These are phyloP conservation scores for Nicator chloris DNA, from an alignment of 2,113 vertebrate species.

Conservation along the genomic window DNA sequence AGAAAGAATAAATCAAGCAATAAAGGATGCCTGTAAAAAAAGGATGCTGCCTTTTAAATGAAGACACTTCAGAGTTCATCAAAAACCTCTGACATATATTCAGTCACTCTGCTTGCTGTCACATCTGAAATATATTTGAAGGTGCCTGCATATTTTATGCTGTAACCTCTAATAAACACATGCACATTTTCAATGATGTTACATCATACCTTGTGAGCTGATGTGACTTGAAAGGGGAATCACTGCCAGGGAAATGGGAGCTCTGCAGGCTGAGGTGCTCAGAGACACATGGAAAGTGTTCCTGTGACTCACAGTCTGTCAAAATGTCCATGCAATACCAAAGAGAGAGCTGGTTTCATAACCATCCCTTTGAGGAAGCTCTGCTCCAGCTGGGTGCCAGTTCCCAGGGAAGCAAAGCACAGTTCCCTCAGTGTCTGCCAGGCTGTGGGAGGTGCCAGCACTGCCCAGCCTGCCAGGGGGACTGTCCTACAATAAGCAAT, in stretches of 20 bases:
- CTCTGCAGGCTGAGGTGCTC: neutral
- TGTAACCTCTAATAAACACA: conserved; percentile 26
- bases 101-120: conserved; percentile 28
- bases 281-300: neutral
- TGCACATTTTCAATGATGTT: conserved; percentile 33
- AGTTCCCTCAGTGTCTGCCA: neutral
- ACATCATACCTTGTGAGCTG: neutral
- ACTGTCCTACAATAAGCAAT: neutral
- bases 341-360: neutral
- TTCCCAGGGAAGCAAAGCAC: neutral
- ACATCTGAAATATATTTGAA: conserved; percentile 37
- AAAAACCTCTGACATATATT: conserved; percentile 42
- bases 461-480: neutral
- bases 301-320: neutral
- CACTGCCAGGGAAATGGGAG: neutral
- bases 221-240: neutral
- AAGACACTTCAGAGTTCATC: conserved; percentile 47
- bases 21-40: conserved; percentile 30
- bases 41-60: conserved; percentile 31
- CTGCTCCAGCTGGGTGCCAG: neutral
- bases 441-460: neutral
- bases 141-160: conserved; percentile 17
- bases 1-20: conserved; percentile 49
- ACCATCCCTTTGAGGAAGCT: neutral
- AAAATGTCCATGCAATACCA: neutral